phyloP scores from a whole-genome alignment of 2,888 invertebrate genomes.

The Mesorhabditis spiculigera region DNA sequence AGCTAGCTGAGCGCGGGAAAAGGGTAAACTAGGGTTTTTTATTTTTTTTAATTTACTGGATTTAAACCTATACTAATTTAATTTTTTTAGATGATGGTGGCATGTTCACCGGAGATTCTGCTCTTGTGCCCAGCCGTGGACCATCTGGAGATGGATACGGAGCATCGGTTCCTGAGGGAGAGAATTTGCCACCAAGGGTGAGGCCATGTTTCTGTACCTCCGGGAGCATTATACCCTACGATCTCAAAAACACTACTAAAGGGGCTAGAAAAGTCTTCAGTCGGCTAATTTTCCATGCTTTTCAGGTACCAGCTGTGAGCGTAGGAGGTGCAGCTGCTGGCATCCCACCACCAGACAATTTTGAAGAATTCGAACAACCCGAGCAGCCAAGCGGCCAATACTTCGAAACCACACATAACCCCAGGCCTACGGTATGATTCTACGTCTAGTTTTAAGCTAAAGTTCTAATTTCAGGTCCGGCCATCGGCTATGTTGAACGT shows the following conservation, averaged over 20 bases:
- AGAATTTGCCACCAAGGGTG: constrained; percentile 49
- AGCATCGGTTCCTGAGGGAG: constrained; percentile 48
- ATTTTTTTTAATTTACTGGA: background rate
- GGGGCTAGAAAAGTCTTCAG: too few species aligned
- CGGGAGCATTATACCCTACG: too few species aligned
- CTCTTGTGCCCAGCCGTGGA: constrained; percentile 47
- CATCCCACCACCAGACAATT: constrained; percentile 27
- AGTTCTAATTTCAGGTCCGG: constrained; percentile 21
- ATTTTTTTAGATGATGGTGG: constrained; percentile 8
- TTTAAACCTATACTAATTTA: too few species aligned
- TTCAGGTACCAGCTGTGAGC: constrained; percentile 17
- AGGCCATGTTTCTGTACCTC: constrained; percentile 9
- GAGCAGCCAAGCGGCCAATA: constrained; percentile 9
- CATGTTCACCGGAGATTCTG: constrained; percentile 55
- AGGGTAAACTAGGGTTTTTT: background rate
- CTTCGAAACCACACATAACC: constrained; percentile 38
- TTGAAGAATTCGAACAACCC: background rate
- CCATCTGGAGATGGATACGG: constrained; percentile 57
- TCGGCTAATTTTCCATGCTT: too few species aligned
- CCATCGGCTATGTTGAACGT: constrained; percentile 54
- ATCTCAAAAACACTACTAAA: too few species aligned
- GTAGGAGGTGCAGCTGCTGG: constrained; percentile 52
- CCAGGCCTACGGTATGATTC: constrained; percentile 36
- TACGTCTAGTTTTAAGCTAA: background rate
- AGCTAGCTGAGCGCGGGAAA: background rate